These are phyloP conservation scores for Hypena proboscidalis DNA, from an alignment of 2,888 invertebrate species.

Conservation along the genomic window DNA sequence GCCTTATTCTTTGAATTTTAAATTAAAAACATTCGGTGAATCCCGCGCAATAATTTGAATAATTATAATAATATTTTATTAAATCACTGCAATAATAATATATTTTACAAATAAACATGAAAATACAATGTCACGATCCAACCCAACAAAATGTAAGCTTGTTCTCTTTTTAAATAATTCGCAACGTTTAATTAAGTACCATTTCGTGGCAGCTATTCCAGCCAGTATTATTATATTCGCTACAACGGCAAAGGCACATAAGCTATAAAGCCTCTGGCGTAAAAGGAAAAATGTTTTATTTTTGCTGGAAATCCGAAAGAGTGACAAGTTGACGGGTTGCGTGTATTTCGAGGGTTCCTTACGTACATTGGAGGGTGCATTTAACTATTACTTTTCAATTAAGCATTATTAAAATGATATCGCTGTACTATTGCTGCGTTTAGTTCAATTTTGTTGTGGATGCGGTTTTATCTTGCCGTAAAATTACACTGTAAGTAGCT, in stretches of 20 bases:
- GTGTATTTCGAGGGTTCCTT: conserved; percentile 59
- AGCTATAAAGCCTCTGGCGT: background rate
- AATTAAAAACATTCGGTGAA: no score
- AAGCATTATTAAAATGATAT: conserved; percentile 55
- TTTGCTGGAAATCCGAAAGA: background rate
- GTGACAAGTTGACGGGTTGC: conserved; percentile 55
- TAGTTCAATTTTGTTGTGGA: conserved; percentile 46
- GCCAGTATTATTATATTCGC: conserved; percentile 1
- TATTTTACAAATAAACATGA: no score
- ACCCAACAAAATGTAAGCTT: background rate
- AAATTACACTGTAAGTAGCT: conserved; percentile 42
- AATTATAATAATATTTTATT: no score
- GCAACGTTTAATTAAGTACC: no score
- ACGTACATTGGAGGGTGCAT: conserved; percentile 50
- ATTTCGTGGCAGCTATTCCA: conserved; percentile 2
- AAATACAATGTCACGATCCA: no score
- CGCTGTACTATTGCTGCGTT: conserved; percentile 45
- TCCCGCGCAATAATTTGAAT: no score
- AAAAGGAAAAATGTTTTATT: background rate
- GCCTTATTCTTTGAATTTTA: no score
- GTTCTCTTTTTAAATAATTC: background rate
- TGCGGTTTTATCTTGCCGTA: conserved; percentile 44
- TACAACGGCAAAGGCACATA: background rate
- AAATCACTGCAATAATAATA: no score
- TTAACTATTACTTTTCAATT: conserved; percentile 70